Percentiles rank a stretch among this genome's conserved stretches.
These are phyloP conservation scores for Danaus plexippus DNA, from an alignment of 1,140 invertebrate species.

Conservation along the genomic window DNA sequence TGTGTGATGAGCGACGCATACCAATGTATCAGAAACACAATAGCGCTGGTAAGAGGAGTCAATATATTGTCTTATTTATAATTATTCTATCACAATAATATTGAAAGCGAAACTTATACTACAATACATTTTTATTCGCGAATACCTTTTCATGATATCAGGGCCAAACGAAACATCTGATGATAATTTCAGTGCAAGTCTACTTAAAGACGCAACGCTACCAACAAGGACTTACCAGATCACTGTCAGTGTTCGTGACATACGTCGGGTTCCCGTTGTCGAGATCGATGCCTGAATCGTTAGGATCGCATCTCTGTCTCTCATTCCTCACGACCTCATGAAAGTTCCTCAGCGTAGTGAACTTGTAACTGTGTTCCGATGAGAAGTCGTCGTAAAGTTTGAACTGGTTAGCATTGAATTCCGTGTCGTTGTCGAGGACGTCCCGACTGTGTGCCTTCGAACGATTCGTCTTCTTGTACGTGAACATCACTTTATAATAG, in stretches of 20 bases:
- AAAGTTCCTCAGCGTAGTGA: slow-evolving; percentile 49
- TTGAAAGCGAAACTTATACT: too few relatives aligned
- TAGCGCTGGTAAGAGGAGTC: slow-evolving; percentile 15
- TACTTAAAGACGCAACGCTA: not conserved
- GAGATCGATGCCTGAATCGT: slow-evolving; percentile 64
- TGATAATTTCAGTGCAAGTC: not conserved
- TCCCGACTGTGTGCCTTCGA: slow-evolving; percentile 32
- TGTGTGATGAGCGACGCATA: slow-evolving; percentile 16
- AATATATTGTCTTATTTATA: slow-evolving; percentile 10
- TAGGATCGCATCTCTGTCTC: slow-evolving; percentile 43
- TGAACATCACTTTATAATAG: slow-evolving; percentile 58
- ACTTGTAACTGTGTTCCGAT: slow-evolving; percentile 52
- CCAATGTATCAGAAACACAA: slow-evolving; percentile 23
- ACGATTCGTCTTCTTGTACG: slow-evolving; percentile 33
- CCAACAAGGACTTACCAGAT: slow-evolving; percentile 50
- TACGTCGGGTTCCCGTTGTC: slow-evolving; percentile 59
- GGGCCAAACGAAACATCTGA: slow-evolving; percentile 5
- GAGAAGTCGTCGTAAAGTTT: slow-evolving; percentile 64
- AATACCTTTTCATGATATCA: slow-evolving; percentile 1
- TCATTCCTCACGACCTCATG: slow-evolving; percentile 45
- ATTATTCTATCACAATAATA: too few relatives aligned
- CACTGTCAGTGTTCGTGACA: slow-evolving; percentile 43
- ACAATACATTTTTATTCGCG: too few relatives aligned
- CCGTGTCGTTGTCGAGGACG: slow-evolving; percentile 58
- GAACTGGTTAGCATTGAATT: slow-evolving; percentile 65